A percentile compares a stretch with the other conserved stretches of the same genome.
Evolutionary conservation across 2,113 vertebrate genomes (phyloP).

Genomic region (Plectropomus leopardus): DNA sequence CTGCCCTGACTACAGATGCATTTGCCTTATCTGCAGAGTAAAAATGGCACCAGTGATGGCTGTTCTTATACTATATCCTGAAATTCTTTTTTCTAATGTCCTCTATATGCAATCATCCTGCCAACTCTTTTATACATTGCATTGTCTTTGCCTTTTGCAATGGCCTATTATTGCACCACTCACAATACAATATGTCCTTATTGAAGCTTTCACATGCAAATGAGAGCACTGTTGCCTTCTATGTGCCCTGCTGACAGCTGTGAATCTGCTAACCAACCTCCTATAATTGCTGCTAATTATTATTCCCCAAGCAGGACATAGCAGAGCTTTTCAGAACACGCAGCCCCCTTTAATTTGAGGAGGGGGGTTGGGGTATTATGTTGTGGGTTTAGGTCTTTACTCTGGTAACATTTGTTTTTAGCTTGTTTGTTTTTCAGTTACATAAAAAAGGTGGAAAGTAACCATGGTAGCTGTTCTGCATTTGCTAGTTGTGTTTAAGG

Average conservation of each 20-base stretch:
- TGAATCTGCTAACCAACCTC: constrained; percentile 65
- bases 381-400: constrained; percentile 37
- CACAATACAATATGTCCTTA: constrained; percentile 77
- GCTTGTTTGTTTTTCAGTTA: constrained; percentile 9
- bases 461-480: background rate
- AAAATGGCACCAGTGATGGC: background rate
- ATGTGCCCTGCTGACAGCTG: constrained; percentile 76
- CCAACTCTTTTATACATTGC: constrained; percentile 38
- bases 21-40: background rate
- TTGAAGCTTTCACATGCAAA: constrained; percentile 83
- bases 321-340: constrained; percentile 52
- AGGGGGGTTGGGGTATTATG: constrained; percentile 12
- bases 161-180: constrained; percentile 73
- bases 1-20: background rate
- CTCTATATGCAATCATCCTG: constrained; percentile 46
- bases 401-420: constrained; percentile 10
- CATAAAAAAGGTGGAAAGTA: constrained; percentile 17
- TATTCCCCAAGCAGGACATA: constrained; percentile 74
- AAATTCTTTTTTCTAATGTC: constrained; percentile 24
- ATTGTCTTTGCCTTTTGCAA: constrained; percentile 71
- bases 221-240: constrained; percentile 69
- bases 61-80: constrained; percentile 10
- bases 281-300: constrained; percentile 80
- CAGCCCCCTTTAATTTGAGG: constrained; percentile 48
- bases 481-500: background rate